Evolutionary conservation across 2,888 invertebrate species (phyloP).

Genomic region (Melipona beecheii): DNA sequence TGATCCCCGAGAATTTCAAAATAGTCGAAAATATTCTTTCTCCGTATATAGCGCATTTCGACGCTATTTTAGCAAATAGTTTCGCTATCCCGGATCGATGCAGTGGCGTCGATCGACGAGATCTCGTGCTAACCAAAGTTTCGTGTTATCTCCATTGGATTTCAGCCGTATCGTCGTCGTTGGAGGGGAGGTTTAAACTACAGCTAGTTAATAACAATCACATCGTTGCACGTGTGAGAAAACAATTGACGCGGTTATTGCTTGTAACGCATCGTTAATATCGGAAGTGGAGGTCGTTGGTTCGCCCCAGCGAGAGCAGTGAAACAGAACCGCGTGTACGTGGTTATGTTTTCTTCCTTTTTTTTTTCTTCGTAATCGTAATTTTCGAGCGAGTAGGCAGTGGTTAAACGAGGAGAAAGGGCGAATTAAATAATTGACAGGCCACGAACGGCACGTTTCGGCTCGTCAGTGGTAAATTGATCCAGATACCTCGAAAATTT

Average conservation of each 20-base stretch:
- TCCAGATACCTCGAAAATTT: constrained; percentile 52
- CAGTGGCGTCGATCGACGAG: constrained; percentile 18
- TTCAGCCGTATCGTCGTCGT: constrained; percentile 10
- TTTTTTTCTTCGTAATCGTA: not conserved
- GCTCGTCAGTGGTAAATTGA: constrained; percentile 61
- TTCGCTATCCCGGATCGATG: constrained; percentile 12
- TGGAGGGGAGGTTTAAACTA: constrained; percentile 9
- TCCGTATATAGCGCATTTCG: constrained; percentile 15
- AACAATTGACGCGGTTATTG: constrained; percentile 42
- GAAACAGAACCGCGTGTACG: not conserved
- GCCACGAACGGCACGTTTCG: constrained; percentile 29
- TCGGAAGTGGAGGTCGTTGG: not conserved
- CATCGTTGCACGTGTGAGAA: constrained; percentile 19
- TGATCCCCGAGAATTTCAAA: not conserved
- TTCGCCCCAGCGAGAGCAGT: not conserved
- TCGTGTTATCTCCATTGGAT: not conserved
- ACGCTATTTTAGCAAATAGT: constrained; percentile 33
- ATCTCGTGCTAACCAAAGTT: not conserved
- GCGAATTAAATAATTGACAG: constrained; percentile 56
- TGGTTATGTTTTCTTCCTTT: too few species aligned
- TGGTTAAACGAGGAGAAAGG: constrained; percentile 58
- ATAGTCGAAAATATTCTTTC: constrained; percentile 15
- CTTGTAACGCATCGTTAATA: not conserved
- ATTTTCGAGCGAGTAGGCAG: constrained; percentile 29
- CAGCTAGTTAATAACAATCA: constrained; percentile 23